Evolutionary conservation across 2,888 invertebrate genomes (phyloP).

Genomic region (Amphipyra berbera): DNA sequence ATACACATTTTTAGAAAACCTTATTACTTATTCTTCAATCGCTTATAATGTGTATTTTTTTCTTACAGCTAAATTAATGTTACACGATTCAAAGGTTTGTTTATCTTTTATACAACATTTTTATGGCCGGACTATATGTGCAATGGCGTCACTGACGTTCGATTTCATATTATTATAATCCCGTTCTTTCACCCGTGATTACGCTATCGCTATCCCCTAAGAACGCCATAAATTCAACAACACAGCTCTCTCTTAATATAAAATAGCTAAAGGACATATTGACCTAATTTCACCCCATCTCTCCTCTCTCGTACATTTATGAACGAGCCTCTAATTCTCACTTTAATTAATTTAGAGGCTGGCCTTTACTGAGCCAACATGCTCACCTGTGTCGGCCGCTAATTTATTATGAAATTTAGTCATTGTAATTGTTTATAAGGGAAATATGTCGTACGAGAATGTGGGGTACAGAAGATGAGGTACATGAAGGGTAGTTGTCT

Average conservation of each 20-base stretch:
- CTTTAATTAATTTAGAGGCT: slow-evolving; percentile 48
- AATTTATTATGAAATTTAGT: slow-evolving; percentile 50
- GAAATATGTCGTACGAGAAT: slow-evolving; percentile 17
- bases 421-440: slow-evolving; percentile 47
- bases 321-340: slow-evolving; percentile 47
- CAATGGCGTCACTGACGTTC: no score
- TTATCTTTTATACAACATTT: no score
- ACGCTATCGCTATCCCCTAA: no score
- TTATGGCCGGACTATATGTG: no score
- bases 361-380: slow-evolving; percentile 36
- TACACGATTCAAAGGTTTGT: no score
- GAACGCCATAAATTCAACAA: no score
- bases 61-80: no score
- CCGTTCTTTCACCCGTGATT: no score
- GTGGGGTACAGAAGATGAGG: slow-evolving; percentile 8
- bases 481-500: background rate
- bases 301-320: slow-evolving; percentile 19
- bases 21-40: no score
- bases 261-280: slow-evolving; percentile 40
- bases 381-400: slow-evolving; percentile 40
- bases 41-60: no score
- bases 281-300: slow-evolving; percentile 41
- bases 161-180: no score
- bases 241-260: slow-evolving; percentile 7
- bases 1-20: no score